Percentiles rank a stretch among this genome's conserved stretches.
phyloP scores from a whole-genome alignment of 2,888 invertebrate genomes.

The Lepidochrysops patricia region DNA sequence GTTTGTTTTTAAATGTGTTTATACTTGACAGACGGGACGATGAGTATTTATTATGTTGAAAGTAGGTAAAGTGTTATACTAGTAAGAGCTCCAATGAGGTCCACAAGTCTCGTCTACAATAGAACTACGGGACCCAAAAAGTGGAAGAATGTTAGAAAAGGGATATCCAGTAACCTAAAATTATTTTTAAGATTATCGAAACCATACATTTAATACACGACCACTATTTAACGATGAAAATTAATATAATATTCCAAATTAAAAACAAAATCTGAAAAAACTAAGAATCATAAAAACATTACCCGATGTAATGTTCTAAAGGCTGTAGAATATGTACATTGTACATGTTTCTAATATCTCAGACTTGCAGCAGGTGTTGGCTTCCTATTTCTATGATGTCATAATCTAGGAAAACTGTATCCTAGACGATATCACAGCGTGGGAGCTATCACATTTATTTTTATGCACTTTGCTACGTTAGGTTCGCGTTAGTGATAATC shows the following conservation, averaged over 20 bases:
- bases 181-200: too few relatives aligned
- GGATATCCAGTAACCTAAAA: too few relatives aligned
- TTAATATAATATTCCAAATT: too few relatives aligned
- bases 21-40: not conserved
- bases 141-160: too few relatives aligned
- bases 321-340: not conserved
- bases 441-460: not conserved
- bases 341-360: conserved; percentile 1
- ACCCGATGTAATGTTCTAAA: not conserved
- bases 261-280: not conserved
- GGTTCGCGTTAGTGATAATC: too few relatives aligned
- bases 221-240: too few relatives aligned
- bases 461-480: not conserved
- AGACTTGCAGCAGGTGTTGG: not conserved
- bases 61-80: too few relatives aligned
- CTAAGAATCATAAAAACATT: not conserved
- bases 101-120: too few relatives aligned
- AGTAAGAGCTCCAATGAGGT: too few relatives aligned
- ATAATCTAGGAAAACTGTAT: conserved; percentile 3
- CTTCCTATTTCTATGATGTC: conserved; percentile 6
- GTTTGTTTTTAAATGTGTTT: not conserved
- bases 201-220: too few relatives aligned
- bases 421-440: not conserved
- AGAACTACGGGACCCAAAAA: too few relatives aligned
- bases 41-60: too few relatives aligned